Evolutionary conservation across 2,797 vertebrate species (phyloP).

Genomic region (Okamejei kenojei): DNA sequence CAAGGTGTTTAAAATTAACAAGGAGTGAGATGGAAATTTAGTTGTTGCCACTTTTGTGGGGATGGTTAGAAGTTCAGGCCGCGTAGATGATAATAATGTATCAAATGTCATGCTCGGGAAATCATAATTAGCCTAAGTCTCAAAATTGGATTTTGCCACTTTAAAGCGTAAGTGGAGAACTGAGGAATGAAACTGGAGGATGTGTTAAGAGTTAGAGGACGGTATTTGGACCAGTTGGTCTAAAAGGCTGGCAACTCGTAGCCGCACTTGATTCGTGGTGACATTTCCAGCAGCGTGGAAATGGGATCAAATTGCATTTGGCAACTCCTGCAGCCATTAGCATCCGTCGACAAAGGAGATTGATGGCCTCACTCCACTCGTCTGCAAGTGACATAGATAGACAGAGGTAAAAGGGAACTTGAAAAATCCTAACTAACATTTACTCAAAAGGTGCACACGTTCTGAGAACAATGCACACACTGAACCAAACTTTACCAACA

Average conservation of each 20-base stretch:
- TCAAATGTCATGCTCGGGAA: background rate
- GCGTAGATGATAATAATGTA: background rate
- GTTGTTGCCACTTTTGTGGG: background rate
- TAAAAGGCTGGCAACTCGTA: background rate
- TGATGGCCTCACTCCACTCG: background rate
- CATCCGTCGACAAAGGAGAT: background rate
- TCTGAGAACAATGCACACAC: background rate
- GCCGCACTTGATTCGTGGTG: background rate
- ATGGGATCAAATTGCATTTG: background rate
- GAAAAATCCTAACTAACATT: background rate
- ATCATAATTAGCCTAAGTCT: background rate
- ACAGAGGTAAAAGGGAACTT: background rate
- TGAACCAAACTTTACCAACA: background rate
- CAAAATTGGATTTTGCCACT: background rate
- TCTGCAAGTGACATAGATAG: background rate
- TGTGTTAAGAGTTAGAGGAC: background rate
- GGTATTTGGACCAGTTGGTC: background rate
- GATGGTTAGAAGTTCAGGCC: background rate
- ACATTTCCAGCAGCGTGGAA: background rate
- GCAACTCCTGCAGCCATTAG: background rate
- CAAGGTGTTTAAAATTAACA: background rate
- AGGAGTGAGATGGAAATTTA: no score
- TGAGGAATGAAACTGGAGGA: background rate
- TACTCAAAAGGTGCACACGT: background rate
- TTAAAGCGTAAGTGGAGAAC: no score